These are phyloP conservation scores for Rotaria socialis DNA, from an alignment of 2,888 invertebrate species.

Conservation along the genomic window DNA sequence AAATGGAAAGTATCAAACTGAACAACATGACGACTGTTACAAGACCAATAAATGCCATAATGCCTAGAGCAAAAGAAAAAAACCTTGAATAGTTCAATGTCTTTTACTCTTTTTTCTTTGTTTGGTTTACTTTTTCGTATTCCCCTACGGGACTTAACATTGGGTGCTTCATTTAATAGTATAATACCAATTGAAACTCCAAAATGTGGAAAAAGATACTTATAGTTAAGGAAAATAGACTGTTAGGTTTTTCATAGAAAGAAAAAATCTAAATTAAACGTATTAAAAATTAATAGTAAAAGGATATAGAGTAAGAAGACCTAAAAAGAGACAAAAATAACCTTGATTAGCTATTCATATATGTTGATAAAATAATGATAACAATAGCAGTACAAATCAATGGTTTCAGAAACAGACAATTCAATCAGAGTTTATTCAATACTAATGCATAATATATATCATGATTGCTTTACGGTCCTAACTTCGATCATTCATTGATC, in stretches of 20 bases:
- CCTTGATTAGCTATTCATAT: neutral
- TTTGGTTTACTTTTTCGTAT: constrained; percentile 70
- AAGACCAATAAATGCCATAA: constrained; percentile 80
- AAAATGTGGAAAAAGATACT: constrained; percentile 67
- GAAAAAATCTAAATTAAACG: neutral
- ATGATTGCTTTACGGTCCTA: neutral
- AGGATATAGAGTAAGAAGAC: constrained; percentile 37
- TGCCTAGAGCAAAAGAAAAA: constrained; percentile 50
- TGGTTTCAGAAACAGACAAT: constrained; percentile 42
- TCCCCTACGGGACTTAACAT: constrained; percentile 62
- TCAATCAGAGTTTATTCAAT: neutral
- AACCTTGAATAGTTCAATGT: neutral
- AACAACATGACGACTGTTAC: constrained; percentile 87
- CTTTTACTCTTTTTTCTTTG: neutral
- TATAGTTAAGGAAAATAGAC: neutral
- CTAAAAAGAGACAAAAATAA: neutral
- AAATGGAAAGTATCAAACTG: constrained; percentile 86
- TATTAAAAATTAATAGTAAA: neutral
- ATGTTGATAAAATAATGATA: neutral
- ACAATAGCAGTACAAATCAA: neutral
- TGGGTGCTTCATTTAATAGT: constrained; percentile 80
- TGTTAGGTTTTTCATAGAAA: neutral
- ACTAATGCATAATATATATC: neutral
- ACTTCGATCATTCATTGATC: constrained; percentile 8
- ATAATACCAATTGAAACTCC: constrained; percentile 91